A percentile compares a stretch with the other conserved stretches of the same genome.
Evolutionary conservation across 2,797 vertebrate genomes (phyloP).

Genomic region (Atherinosoma microstoma): DNA sequence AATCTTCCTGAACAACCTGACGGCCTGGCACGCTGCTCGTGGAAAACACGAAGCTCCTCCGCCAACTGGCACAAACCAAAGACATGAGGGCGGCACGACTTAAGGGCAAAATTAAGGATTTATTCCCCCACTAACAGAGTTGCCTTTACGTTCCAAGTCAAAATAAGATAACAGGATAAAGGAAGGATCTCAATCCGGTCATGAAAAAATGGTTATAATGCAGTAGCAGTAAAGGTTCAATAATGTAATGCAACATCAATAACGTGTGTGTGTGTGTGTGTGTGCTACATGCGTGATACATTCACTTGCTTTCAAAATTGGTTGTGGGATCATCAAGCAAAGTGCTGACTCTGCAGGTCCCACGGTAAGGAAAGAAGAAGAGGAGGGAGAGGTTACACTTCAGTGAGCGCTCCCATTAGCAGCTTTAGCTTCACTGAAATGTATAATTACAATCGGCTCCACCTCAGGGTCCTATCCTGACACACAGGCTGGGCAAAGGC

Average conservation of each 20-base stretch:
- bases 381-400: conserved; percentile 35
- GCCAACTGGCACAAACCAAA: conserved; percentile 52
- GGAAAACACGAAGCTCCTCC: conserved; percentile 23
- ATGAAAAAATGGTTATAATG: not conserved
- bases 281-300: conserved; percentile 32
- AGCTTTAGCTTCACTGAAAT: conserved; percentile 43
- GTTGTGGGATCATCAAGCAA: conserved; percentile 18
- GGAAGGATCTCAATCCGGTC: not conserved
- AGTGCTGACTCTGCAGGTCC: conserved; percentile 66
- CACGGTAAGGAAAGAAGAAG: conserved; percentile 31
- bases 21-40: conserved; percentile 27
- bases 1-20: conserved; percentile 45
- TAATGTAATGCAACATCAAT: conserved; percentile 8
- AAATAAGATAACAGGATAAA: conserved; percentile 21
- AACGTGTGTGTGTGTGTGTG: conserved; percentile 22
- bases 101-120: conserved; percentile 14
- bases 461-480: conserved; percentile 14
- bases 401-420: conserved; percentile 29
- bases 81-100: conserved; percentile 21
- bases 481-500: conserved; percentile 11
- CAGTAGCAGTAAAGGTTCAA: not conserved
- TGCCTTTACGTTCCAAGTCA: not conserved
- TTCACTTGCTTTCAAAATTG: conserved; percentile 35
- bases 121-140: conserved; percentile 17
- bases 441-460: conserved; percentile 49